Evolutionary conservation across 2,113 vertebrate genomes (phyloP).

Genomic region (Eurypyga helias): DNA sequence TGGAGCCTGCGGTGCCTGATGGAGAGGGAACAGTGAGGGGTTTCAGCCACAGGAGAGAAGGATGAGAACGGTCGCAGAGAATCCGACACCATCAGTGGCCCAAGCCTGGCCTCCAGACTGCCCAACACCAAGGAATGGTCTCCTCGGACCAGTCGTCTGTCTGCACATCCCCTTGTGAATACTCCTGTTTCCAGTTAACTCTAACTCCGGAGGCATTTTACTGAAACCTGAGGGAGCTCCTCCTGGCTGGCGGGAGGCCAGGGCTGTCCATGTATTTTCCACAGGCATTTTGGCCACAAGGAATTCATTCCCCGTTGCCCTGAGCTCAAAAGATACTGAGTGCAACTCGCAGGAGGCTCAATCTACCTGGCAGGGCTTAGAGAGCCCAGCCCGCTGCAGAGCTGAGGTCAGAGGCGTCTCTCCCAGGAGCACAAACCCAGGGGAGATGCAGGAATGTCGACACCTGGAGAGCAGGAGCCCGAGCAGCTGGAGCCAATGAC

Average conservation of each 20-base stretch:
- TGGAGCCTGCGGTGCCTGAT: not conserved
- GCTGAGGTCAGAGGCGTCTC: too few relatives aligned
- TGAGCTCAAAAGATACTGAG: not conserved
- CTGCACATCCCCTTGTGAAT: not conserved
- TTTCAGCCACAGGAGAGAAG: not conserved
- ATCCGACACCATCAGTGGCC: not conserved
- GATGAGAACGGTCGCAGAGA: not conserved
- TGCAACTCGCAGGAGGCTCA: fast-evolving
- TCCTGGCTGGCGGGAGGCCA: not conserved
- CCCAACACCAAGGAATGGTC: not conserved
- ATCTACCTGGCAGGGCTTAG: not conserved
- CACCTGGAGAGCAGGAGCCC: not conserved
- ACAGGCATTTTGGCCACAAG: not conserved
- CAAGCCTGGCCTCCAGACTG: not conserved
- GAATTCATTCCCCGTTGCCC: not conserved
- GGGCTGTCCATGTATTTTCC: not conserved
- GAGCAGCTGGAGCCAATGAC: not conserved
- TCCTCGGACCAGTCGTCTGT: not conserved
- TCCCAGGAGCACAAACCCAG: not conserved
- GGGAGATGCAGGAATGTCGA: not conserved
- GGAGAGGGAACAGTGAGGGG: not conserved
- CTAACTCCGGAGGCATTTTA: not conserved
- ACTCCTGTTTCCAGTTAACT: not conserved
- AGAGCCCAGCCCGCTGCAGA: not conserved
- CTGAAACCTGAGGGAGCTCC: not conserved